Conservation (phyloP, 1,140 invertebrate species). For the Psilanteris sp. region DNA sequence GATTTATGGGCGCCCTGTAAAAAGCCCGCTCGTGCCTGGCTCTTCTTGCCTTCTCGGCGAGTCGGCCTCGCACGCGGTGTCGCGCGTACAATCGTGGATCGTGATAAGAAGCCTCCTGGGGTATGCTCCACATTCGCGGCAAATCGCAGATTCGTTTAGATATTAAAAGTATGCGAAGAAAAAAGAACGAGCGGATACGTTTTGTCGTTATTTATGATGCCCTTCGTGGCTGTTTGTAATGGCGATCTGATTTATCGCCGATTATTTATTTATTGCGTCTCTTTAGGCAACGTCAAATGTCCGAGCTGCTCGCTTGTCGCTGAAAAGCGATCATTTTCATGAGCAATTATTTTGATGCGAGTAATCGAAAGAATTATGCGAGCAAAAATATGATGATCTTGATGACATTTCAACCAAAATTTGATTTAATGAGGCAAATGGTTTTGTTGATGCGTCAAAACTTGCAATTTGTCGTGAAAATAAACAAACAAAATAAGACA, state of each 20-base stretch:
- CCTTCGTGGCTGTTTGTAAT: constrained; percentile 19
- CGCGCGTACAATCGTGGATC: constrained; percentile 51
- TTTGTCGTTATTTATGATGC: constrained; percentile 29
- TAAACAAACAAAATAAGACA: too few relatives aligned
- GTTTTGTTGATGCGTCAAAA: too few relatives aligned
- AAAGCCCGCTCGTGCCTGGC: constrained; percentile 56
- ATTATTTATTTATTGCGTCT: not conserved
- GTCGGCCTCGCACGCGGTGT: constrained; percentile 56
- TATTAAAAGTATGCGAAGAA: constrained; percentile 51
- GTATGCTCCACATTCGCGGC: constrained; percentile 39
- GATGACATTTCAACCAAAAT: too few relatives aligned
- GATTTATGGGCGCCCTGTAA: constrained; percentile 70
- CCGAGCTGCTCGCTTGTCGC: too few relatives aligned
- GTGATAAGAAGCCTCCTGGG: constrained; percentile 53
- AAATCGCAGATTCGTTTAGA: constrained; percentile 46
- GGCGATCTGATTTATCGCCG: not conserved
- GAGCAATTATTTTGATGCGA: too few relatives aligned
- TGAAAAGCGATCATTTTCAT: too few relatives aligned
- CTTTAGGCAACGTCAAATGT: too few relatives aligned
- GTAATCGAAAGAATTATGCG: too few relatives aligned
- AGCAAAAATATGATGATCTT: too few relatives aligned
- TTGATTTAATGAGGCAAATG: too few relatives aligned
- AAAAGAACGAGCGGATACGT: constrained; percentile 35
- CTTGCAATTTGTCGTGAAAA: too few relatives aligned
- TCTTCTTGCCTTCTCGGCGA: constrained; percentile 58